These are phyloP conservation scores for Sarcophaga subvicina DNA, from an alignment of 2,888 invertebrate species.

Conservation along the genomic window DNA sequence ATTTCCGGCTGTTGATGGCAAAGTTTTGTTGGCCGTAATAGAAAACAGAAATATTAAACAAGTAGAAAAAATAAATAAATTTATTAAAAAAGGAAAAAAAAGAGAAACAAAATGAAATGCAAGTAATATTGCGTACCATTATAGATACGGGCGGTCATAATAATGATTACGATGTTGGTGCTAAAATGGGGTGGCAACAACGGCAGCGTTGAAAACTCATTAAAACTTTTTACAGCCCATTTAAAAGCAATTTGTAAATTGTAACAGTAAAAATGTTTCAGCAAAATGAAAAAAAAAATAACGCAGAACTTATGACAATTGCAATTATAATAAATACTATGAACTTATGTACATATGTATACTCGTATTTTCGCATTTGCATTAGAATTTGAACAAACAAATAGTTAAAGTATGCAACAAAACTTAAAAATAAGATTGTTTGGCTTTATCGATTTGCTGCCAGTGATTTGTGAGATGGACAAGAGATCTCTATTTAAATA, in stretches of 20 bases:
- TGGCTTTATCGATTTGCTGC: neutral
- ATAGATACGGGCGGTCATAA: conserved; percentile 33
- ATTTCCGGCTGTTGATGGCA: conserved; percentile 60
- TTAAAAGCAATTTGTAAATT: conserved; percentile 81
- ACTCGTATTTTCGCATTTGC: no score
- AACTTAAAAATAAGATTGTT: neutral
- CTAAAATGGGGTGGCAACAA: conserved; percentile 63
- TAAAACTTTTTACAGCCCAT: conserved; percentile 82
- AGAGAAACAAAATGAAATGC: conserved; percentile 52
- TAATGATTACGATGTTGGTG: conserved; percentile 59
- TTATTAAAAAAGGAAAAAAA: neutral
- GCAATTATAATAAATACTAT: conserved; percentile 35
- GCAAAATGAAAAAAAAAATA: neutral
- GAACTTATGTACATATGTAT: no score
- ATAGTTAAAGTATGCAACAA: neutral
- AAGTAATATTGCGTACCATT: conserved; percentile 64
- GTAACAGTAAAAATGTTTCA: conserved; percentile 57
- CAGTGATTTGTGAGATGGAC: neutral
- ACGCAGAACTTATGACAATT: conserved; percentile 46
- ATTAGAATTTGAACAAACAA: neutral
- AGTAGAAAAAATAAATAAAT: neutral
- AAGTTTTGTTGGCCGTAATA: conserved; percentile 55
- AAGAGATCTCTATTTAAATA: neutral
- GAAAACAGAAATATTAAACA: conserved; percentile 35
- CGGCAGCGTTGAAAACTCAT: conserved; percentile 79